Conservation (phyloP, 1,140 invertebrate genomes). For the Parapsyche elsis region DNA sequence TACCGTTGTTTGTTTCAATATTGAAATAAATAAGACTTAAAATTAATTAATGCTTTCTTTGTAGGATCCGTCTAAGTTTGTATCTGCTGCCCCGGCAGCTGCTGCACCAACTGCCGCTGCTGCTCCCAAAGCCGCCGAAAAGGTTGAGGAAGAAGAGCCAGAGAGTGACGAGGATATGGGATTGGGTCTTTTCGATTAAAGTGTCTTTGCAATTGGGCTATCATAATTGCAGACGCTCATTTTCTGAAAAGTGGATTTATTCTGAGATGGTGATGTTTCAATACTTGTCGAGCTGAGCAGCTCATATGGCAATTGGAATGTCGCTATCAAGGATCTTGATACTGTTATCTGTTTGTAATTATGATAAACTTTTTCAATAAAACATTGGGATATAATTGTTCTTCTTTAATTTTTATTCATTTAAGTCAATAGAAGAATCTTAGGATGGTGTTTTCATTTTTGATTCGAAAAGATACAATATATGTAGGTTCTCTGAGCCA, state of each 20-base stretch:
- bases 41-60: slow-evolving; percentile 58
- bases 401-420: no score
- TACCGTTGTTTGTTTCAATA: slow-evolving; percentile 57
- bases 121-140: slow-evolving; percentile 69
- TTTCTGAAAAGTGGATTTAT: neutral
- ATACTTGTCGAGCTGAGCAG: slow-evolving; percentile 56
- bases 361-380: no score
- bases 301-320: slow-evolving; percentile 53
- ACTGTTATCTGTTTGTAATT: no score
- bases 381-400: no score
- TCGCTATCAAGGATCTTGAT: neutral
- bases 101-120: slow-evolving; percentile 73
- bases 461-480: no score
- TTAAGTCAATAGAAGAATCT: no score
- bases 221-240: no score
- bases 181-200: slow-evolving; percentile 94
- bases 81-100: slow-evolving; percentile 73
- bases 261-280: neutral
- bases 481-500: no score
- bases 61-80: slow-evolving; percentile 94
- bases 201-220: neutral
- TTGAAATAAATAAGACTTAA: slow-evolving; percentile 33
- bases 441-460: no score
- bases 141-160: slow-evolving; percentile 81
- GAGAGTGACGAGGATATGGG: slow-evolving; percentile 95